Base-by-base conservation (phyloP, 2,888 invertebrate species). In the Athetis lepigone region DNA sequence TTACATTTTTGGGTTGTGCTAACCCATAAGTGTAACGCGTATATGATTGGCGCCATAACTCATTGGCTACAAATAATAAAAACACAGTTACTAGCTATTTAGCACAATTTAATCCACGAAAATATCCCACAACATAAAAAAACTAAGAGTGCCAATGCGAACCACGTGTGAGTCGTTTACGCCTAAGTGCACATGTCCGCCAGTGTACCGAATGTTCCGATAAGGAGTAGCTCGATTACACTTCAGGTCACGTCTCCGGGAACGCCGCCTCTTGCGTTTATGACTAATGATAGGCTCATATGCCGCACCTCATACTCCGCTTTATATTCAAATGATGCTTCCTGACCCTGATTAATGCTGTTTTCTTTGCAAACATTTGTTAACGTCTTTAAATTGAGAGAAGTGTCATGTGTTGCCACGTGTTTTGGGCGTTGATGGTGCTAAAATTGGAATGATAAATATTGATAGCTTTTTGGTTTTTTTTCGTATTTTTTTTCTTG, bases 311-410 rank as follows among this genome's bases (percentile, higher is more conserved):
- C 85, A 87, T 78, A 77, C 78, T 70, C 78, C 80, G 85, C 89
- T 94, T 94, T 93, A 93, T 93, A 94, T 94, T 94, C 94, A 95
- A 94, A 95, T 94, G 92, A 90, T 90, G 90, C 86, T 90, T 94
- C 93, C 93, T 90, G 89, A 86, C 87, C 88, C 91, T 94, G 94
- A 94, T 94, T 92, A 92, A 95, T 95, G 92, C 88, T 86, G 83
- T 90, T 92, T 93, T 93, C 94, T 94, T 93, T 90, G 83, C 81
- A 80, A 82, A 80, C 90, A 88, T 92, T 91, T 91, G 89, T 89
- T 85, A 88, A 85, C 85, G 88, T 89, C 92, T 92, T 89, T 65
- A 76, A 75, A 80, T 78, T 79, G 82, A 87, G 87, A 85, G 75
- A 77, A 70, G 72, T 83, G 81, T 81, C 81, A 75, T 79, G 77